phyloP scores from a whole-genome alignment of 1,140 invertebrate genomes.

The Microplitis mediator region DNA sequence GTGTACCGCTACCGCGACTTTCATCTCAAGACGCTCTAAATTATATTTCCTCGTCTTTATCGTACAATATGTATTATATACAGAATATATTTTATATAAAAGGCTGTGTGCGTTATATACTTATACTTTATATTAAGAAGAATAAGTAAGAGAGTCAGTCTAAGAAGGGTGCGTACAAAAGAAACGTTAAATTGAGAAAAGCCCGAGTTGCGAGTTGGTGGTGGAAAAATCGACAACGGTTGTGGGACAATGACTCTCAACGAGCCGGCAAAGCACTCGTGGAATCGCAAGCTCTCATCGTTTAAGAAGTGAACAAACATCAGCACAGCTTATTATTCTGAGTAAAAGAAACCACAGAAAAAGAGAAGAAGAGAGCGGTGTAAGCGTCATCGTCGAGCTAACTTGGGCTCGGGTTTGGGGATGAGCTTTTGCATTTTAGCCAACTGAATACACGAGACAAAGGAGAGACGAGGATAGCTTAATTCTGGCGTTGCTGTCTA shows the following conservation, averaged over 20 bases:
- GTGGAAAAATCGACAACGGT: slow-evolving; percentile 20
- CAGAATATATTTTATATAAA: neutral
- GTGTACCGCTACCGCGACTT: too few species aligned
- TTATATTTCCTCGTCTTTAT: neutral
- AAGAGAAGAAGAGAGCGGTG: neutral
- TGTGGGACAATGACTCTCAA: slow-evolving; percentile 30
- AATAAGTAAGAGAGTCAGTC: too few species aligned
- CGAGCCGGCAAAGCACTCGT: slow-evolving; percentile 11
- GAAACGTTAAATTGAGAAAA: slow-evolving; percentile 1
- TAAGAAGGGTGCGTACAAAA: neutral
- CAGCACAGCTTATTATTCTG: slow-evolving; percentile 41
- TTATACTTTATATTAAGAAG: neutral
- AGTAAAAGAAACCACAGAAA: slow-evolving; percentile 31
- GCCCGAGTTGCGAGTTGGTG: neutral
- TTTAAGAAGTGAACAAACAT: slow-evolving; percentile 43
- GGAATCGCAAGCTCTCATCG: slow-evolving; percentile 27
- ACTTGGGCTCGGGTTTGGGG: too few species aligned
- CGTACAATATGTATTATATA: neutral
- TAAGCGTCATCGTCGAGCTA: too few species aligned
- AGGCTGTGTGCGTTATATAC: neutral
- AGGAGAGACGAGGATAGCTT: too few species aligned
- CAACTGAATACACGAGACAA: too few species aligned
- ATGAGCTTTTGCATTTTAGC: too few species aligned
- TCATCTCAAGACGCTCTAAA: neutral
- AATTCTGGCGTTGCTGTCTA: too few species aligned